A percentile compares a stretch with the other conserved stretches of the same genome.
phyloP scores from a whole-genome alignment of 2,888 invertebrate species.

The Endomychus coccineus region DNA sequence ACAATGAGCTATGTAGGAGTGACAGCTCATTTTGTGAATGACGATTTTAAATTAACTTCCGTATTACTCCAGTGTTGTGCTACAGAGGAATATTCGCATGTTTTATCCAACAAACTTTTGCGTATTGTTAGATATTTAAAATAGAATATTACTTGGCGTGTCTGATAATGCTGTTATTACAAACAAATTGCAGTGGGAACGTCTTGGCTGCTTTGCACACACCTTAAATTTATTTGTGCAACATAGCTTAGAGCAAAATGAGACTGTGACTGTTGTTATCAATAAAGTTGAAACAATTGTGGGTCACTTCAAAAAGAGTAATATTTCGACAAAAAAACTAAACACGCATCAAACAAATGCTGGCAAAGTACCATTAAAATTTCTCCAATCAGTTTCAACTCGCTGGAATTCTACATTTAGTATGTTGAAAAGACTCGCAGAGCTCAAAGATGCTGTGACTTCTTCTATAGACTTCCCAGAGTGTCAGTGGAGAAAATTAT shows the following conservation, averaged over 20 bases:
- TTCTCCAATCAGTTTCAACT: too few relatives aligned
- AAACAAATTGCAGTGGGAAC: constrained; percentile 19
- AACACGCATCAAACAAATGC: too few relatives aligned
- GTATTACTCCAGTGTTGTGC: constrained; percentile 21
- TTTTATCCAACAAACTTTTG: constrained; percentile 23
- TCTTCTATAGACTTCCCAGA: too few relatives aligned
- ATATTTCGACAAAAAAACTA: constrained; percentile 29
- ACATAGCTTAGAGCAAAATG: constrained; percentile 16
- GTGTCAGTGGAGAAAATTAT: too few relatives aligned
- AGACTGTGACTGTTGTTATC: not conserved
- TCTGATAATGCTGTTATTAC: constrained; percentile 28
- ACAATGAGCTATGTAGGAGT: constrained; percentile 25
- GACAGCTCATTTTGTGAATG: constrained; percentile 24
- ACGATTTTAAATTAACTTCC: constrained; percentile 23
- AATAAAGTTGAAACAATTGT: constrained; percentile 25
- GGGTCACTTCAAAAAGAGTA: constrained; percentile 26
- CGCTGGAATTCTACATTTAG: too few relatives aligned
- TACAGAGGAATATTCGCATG: constrained; percentile 24
- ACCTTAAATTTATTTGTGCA: constrained; percentile 26
- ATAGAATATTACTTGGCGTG: constrained; percentile 28
- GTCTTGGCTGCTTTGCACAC: constrained; percentile 29
- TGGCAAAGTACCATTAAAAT: too few relatives aligned
- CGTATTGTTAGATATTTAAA: constrained; percentile 20
- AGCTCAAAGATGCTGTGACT: too few relatives aligned
- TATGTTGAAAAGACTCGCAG: too few relatives aligned